Base-by-base conservation (phyloP, 1,140 invertebrate species). In the Cyclargus thomasi region DNA sequence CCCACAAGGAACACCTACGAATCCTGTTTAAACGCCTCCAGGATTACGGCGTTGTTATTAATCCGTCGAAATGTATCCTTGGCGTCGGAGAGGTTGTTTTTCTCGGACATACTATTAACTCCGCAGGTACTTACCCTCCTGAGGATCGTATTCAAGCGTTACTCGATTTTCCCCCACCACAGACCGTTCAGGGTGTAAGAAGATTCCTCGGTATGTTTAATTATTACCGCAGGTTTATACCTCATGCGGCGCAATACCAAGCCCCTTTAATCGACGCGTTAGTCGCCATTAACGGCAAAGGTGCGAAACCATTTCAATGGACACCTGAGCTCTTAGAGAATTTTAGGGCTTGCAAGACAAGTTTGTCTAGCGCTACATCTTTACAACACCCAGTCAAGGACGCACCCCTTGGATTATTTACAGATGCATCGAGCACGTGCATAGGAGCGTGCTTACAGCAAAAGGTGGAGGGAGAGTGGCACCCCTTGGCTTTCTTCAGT, bases 31-130 rank as follows among this genome's bases (percentile, higher is more conserved):
- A 0, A 8, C 29, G 29, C 8, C 29, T 29, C 29, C 29, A 29
- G 29, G 63, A 71, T 6, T 68, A 67, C n/a, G 70, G 66, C 8
- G 70, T 71, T 10, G 55, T 71, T 1, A n/a, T 71, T 0, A 71
- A 65, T 21, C 57, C 64, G 5, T 63, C 64, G 1, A 74, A 74
- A n/a, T 74, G 69, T 17, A 11, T 57, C 0, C 53, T 74, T 0
- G 67, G 72, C 11, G 64, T n/a, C 5, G 18, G 20, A 0, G 67
- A 70, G 21, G 67, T 69, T 4, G 55, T n/a, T 0, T 73, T 73
- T n/a, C 23, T 73, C 0, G 69, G 67, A 1, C 67, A 67, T 20
- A 1, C 6, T 8, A 65, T 65, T 5, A 65, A 1, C n/a, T 16
- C 64, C 7, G 53, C 69, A 3, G 69, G 64, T 1, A 69, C 62